Evolutionary conservation across 2,797 vertebrate species (phyloP), one percentile per base, ranked within the genome.

Genomic region (Moxostoma hubbsi): DNA sequence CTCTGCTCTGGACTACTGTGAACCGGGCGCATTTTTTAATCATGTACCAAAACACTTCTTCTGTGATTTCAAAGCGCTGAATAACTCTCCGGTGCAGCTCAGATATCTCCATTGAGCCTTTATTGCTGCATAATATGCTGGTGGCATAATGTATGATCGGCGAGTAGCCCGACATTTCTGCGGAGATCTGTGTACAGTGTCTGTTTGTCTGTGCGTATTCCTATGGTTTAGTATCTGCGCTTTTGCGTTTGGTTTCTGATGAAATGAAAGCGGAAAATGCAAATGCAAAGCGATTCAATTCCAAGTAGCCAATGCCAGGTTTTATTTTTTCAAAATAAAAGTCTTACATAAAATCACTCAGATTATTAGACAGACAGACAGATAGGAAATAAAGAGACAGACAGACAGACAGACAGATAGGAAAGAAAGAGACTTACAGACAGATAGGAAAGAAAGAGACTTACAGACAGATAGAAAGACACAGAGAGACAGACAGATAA

Each of bases 1-100:
- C 74, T 18, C 55, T 77, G 80, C 16, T 84, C 53, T n/a, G 76
- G 45, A 90, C 85, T 72, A 90, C 71, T 7, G 85, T 68, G 71
- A 93, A 93, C 47, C 92, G 83, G 18, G 89, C 50, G 3, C 91
- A 91, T 43, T 79, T 66, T 10, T 82, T 80, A 16, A 92, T 58
- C 1, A 92, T 86, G 73, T 62, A 87, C 81, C 79, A 69, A 5
- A 93, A 88, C 5, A 85, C 75, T 2, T 86, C 74, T 11, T 89
- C 85, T 0, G 73, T 81, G 18, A 91, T 75, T 2, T 53, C 16
- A 49, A 88, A 89, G 13, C 83, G 81, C 73, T 84, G 79, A 61
- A 62, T 75, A 47, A 93, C 83, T 46, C 84, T 79, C 55, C 69
- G 78, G 84, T 90, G 77, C 7, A 93, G 85, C 79, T 90, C 75